Evolutionary conservation across 2,797 vertebrate genomes (phyloP), one percentile per base, ranked within the genome.

Genomic region (Spondyliosoma cantharus): DNA sequence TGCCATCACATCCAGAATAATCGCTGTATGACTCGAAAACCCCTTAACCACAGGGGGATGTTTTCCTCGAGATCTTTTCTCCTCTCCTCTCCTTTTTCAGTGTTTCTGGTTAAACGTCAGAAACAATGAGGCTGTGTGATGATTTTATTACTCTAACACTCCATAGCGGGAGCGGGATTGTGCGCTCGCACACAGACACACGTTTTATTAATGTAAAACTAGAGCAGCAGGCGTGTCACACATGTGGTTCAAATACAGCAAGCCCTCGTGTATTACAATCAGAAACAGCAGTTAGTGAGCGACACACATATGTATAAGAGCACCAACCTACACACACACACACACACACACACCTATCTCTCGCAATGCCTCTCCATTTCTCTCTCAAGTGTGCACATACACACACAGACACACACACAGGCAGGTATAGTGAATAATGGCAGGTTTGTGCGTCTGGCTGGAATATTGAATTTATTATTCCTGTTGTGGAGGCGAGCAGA

Each of bases 231-330:
- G 82, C 82, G n/a, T 83, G 88, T 81, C 83, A 82, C 89, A 90
- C 90, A 90, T 90, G 86, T 93, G 91, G 87, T 90, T 93, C 83
- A 83, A 87, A 91, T 91, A 86, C 85, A 87, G 76, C 75, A 13
- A 46, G 62, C 82, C 73, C 77, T 84, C 70, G 46, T 84, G 87
- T 85, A 79, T 78, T 86, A 71, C 88, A 86, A 89, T 87, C 75
- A 91, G 81, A 90, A 90, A 84, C 85, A 90, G 85, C 86, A 84
- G 82, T 59, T 24, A 46, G 63, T 54, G 64, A 78, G 76, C 61
- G 7, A 63, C 71, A 59, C 72, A 37, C 66, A 67, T 62, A 71
- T 62, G 53, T 72, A 62, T 20, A 45, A 25, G 43, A 22, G 25
- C 54, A 60, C 27, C 50, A 16, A 74, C 42, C 5, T 48, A 59